Conservation (phyloP, 2,113 vertebrate species). For the Mystacornis crossleyi region DNA sequence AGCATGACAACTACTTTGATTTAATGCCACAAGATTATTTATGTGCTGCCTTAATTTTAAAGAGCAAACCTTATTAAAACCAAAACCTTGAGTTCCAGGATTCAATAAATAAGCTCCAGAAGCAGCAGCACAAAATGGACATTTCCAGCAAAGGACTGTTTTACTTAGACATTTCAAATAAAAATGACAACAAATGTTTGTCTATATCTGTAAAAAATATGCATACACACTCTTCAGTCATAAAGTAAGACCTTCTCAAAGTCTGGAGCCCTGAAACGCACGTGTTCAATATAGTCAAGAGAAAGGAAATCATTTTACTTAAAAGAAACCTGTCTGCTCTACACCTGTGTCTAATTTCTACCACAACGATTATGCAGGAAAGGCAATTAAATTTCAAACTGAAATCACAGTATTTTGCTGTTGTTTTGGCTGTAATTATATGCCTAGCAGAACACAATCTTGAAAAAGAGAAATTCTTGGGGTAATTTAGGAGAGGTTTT, state of each 20-base stretch:
- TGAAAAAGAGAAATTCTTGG: not conserved
- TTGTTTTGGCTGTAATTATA: not conserved
- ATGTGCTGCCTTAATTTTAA: conserved; percentile 36
- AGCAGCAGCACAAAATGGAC: not conserved
- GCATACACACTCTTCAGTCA: not conserved
- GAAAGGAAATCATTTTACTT: not conserved
- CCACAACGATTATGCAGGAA: not conserved
- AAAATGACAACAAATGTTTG: not conserved
- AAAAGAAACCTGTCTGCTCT: not conserved
- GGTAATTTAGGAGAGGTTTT: not conserved
- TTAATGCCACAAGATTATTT: conserved; percentile 29
- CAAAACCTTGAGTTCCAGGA: not conserved
- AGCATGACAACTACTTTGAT: conserved; percentile 27
- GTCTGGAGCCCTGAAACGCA: not conserved
- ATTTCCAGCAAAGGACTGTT: not conserved
- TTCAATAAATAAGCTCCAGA: not conserved
- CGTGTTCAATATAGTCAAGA: not conserved
- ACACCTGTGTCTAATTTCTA: not conserved
- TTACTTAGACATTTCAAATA: not conserved
- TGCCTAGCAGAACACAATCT: not conserved
- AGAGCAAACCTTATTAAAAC: conserved; percentile 21
- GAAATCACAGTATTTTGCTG: not conserved
- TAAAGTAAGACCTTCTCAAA: not conserved
- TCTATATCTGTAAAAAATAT: not conserved
- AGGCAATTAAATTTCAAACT: conserved; percentile 8